phyloP scores from a whole-genome alignment of 1,140 invertebrate genomes.

The Psilanteris sp. region DNA sequence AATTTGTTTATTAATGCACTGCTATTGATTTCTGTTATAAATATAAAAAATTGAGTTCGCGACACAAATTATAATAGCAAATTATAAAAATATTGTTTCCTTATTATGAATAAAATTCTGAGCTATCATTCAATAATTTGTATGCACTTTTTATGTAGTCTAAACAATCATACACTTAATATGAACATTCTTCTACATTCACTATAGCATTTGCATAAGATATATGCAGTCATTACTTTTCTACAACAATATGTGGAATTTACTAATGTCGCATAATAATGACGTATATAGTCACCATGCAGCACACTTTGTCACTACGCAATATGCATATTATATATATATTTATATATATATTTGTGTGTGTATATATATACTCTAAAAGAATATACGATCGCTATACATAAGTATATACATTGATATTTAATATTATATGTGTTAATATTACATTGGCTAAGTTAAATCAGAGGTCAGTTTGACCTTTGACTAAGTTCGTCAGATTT shows the following conservation, averaged over 20 bases:
- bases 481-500: too few species aligned
- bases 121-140: slow-evolving; percentile 3
- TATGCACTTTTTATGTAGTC: background rate
- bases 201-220: background rate
- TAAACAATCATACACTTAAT: slow-evolving; percentile 21
- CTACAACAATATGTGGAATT: slow-evolving; percentile 14
- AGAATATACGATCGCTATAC: slow-evolving; percentile 68
- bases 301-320: slow-evolving; percentile 2
- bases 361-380: slow-evolving; percentile 35
- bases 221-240: slow-evolving; percentile 20
- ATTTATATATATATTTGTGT: slow-evolving; percentile 45
- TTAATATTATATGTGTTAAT: slow-evolving; percentile 14
- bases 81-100: too few species aligned
- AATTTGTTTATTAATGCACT: too few species aligned
- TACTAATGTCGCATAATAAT: slow-evolving; percentile 10
- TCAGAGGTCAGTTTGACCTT: too few species aligned
- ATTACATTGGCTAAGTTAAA: slow-evolving; percentile 26
- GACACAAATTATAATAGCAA: too few species aligned
- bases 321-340: slow-evolving; percentile 22
- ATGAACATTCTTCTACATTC: slow-evolving; percentile 49
- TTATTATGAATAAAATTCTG: background rate
- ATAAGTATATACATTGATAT: slow-evolving; percentile 45
- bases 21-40: too few species aligned
- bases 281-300: slow-evolving; percentile 10
- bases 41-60: too few species aligned